Evolutionary conservation across 2,113 vertebrate species (phyloP).

Genomic region (Fregetta grallaria): DNA sequence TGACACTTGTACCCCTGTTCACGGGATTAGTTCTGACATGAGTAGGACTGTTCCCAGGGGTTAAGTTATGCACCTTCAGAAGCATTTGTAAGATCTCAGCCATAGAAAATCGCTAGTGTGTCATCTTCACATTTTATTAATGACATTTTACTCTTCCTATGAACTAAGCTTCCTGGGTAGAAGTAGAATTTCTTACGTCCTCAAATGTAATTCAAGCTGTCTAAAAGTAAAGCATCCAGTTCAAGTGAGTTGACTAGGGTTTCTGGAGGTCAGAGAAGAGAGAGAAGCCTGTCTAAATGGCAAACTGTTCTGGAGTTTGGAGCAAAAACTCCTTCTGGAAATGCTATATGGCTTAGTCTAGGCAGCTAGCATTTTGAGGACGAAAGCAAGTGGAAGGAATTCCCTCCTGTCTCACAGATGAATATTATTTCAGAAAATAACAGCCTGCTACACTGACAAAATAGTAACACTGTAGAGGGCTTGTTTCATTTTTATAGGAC

Average conservation of each 20-base stretch:
- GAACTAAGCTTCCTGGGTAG: background rate
- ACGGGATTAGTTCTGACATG: background rate
- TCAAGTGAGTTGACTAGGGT: background rate
- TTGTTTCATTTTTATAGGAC: background rate
- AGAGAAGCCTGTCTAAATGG: background rate
- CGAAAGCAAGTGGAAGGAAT: conserved; percentile 16
- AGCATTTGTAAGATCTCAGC: background rate
- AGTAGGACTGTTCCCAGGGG: background rate
- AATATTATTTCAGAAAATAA: conserved; percentile 9
- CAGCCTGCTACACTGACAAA: background rate
- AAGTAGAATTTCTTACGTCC: background rate
- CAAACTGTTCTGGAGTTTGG: background rate
- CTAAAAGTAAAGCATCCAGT: background rate
- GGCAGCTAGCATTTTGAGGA: background rate
- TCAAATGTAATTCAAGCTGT: background rate
- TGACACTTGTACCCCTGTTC: background rate
- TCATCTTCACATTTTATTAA: background rate
- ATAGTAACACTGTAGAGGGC: background rate
- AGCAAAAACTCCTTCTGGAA: background rate
- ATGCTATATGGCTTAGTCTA: background rate
- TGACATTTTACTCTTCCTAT: background rate
- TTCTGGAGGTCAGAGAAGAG: background rate
- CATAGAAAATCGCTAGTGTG: background rate
- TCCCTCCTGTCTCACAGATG: background rate
- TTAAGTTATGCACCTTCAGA: background rate